Evolutionary conservation across 2,797 vertebrate species (phyloP).

Genomic region (Enteromius argenteus): DNA sequence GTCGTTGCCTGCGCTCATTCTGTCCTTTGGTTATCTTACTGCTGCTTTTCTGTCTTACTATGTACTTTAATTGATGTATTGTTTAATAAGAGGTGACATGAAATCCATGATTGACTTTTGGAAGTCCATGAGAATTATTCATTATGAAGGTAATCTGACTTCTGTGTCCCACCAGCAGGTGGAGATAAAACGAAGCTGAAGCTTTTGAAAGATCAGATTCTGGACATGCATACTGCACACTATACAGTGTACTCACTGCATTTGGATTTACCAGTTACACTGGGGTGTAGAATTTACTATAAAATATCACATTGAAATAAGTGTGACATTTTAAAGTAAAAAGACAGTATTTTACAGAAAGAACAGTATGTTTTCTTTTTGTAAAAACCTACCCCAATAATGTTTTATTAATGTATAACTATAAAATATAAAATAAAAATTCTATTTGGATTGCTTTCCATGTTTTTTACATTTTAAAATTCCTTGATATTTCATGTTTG

Average conservation of each 20-base stretch:
- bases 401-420: neutral
- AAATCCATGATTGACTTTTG: neutral
- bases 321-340: neutral
- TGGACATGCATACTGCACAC: neutral
- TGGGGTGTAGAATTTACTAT: neutral
- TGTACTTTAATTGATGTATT: neutral
- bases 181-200: neutral
- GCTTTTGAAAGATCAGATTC: neutral
- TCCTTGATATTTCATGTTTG: neutral
- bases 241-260: neutral
- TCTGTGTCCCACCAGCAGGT: constrained; percentile 20
- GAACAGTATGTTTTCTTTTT: neutral
- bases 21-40: neutral
- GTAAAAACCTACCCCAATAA: neutral
- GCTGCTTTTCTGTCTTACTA: neutral
- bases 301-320: neutral
- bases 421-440: too few species aligned
- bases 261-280: neutral
- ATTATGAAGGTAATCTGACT: neutral
- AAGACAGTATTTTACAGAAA: neutral
- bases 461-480: neutral
- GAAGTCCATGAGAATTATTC: neutral
- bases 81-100: neutral
- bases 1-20: neutral
- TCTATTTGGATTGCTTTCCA: neutral